phyloP scores from a whole-genome alignment of 2,113 vertebrate genomes.

The Atrichornis clamosus region DNA sequence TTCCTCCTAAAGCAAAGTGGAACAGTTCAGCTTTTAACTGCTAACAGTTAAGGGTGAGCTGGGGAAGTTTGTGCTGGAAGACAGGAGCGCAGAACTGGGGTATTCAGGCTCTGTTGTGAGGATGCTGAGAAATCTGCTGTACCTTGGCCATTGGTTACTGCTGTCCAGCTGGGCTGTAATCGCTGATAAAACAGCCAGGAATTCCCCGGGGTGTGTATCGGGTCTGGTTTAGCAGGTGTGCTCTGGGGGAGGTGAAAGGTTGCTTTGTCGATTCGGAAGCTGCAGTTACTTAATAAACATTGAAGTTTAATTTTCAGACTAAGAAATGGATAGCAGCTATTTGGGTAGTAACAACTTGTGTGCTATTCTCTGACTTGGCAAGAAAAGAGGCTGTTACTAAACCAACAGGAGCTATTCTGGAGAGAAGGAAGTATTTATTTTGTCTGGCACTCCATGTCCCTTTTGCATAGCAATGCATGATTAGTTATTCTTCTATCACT shows the following conservation, averaged over 20 bases:
- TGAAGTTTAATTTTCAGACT: neutral
- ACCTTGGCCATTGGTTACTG: neutral
- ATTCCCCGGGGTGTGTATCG: neutral
- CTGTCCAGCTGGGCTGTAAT: neutral
- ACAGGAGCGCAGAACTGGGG: neutral
- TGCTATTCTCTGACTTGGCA: neutral
- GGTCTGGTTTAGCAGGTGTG: neutral
- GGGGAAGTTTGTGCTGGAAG: neutral
- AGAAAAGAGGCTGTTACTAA: neutral
- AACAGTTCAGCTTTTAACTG: neutral
- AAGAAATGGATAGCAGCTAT: neutral
- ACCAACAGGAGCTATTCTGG: neutral
- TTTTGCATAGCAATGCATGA: neutral
- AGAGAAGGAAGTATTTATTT: conserved; percentile 8
- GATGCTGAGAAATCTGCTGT: neutral
- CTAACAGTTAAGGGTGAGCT: fast-evolving
- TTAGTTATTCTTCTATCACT: neutral
- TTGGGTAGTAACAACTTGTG: neutral
- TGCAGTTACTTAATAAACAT: neutral
- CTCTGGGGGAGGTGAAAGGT: neutral
- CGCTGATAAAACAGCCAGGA: neutral
- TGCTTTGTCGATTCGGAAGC: neutral
- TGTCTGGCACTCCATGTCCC: neutral
- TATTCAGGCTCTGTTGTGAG: neutral
- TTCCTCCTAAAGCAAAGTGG: neutral